phyloP scores from a whole-genome alignment of 2,888 invertebrate genomes.

The Chalcis sispes region DNA sequence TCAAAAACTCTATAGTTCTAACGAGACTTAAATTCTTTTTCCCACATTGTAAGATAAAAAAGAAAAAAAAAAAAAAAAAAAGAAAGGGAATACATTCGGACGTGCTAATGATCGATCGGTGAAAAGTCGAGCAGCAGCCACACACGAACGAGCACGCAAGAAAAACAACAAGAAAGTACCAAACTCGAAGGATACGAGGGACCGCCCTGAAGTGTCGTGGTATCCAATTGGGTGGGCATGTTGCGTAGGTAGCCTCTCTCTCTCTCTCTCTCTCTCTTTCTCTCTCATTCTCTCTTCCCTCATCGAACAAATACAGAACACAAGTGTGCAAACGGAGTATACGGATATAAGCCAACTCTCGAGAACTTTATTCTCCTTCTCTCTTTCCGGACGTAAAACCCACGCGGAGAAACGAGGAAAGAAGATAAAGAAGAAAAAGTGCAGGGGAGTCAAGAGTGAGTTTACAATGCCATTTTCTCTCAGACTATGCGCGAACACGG shows the following conservation, averaged over 20 bases:
- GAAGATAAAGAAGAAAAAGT: background rate
- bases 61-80: background rate
- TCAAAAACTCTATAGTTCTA: no score
- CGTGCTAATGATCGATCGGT: constrained; percentile 50
- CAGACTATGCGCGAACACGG: constrained; percentile 35
- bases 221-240: constrained; percentile 41
- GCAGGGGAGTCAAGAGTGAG: background rate
- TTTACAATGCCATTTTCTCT: constrained; percentile 21
- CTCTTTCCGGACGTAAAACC: no score
- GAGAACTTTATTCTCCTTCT: no score
- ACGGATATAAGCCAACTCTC: constrained; percentile 26
- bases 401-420: background rate
- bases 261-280: constrained; percentile 39
- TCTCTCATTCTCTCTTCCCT: constrained; percentile 39
- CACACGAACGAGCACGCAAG: background rate
- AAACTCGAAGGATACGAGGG: constrained; percentile 6
- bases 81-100: background rate
- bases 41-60: background rate
- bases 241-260: constrained; percentile 52
- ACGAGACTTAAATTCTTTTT: background rate
- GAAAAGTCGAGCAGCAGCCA: constrained; percentile 32
- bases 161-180: background rate
- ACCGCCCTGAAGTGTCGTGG: constrained; percentile 37
- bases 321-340: no score
- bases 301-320: no score